A percentile compares a stretch with the other conserved stretches of the same genome.
Conservation (phyloP, 1,140 invertebrate species). For the Venturia canescens region DNA sequence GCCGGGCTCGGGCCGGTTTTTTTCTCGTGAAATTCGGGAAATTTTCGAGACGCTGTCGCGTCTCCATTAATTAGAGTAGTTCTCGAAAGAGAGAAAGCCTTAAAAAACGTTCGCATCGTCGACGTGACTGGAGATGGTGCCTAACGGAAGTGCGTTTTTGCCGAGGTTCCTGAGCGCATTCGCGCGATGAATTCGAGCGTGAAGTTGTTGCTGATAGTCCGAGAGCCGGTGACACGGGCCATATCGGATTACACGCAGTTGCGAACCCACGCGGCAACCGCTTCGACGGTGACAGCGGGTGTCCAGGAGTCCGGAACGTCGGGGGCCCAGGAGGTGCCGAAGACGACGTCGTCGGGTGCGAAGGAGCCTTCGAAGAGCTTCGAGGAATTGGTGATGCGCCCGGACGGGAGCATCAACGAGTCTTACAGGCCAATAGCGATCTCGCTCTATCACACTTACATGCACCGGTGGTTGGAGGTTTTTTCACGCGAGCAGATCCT, state of each 20-base stretch:
- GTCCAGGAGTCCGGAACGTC: not conserved
- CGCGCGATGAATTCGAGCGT: conserved; percentile 95
- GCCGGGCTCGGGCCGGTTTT: no score
- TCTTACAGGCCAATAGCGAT: conserved; percentile 89
- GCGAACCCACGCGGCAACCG: conserved; percentile 83
- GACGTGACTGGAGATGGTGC: no score
- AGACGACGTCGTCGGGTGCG: conserved; percentile 59
- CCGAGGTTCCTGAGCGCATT: conserved; percentile 88
- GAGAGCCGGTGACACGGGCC: conserved; percentile 95
- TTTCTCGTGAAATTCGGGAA: no score
- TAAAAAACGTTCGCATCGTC: no score
- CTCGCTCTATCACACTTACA: conserved; percentile 90
- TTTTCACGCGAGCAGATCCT: conserved; percentile 94
- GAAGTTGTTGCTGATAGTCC: conserved; percentile 94
- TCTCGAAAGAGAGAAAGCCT: no score
- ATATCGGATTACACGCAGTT: conserved; percentile 98
- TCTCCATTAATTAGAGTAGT: no score
- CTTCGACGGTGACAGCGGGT: conserved; percentile 72
- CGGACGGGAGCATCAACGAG: conserved; percentile 90
- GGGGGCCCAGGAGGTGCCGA: conserved; percentile 46
- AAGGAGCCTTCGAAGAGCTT: conserved; percentile 77
- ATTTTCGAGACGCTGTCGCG: no score
- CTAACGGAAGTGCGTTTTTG: not conserved
- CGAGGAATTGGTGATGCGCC: conserved; percentile 87
- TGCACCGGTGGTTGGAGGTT: conserved; percentile 89